Evolutionary conservation across 2,113 vertebrate species (phyloP), one percentile per base, ranked within the genome.

Genomic region (Nothoprocta pentlandii): DNA sequence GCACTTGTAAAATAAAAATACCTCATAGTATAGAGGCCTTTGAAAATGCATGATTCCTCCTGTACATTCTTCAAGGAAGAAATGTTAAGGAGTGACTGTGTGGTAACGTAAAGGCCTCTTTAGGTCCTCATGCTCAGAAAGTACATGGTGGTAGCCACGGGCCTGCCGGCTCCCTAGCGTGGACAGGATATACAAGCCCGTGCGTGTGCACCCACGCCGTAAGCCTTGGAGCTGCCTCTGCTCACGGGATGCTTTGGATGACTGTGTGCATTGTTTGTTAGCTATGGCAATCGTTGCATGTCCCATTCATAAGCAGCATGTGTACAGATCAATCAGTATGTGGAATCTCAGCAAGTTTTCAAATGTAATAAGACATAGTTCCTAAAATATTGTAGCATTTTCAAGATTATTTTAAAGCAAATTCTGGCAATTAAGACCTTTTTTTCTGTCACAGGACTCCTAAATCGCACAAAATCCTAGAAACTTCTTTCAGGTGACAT

Each of bases 401-500:
- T 97, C 84, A 77, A 79, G 91, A 63, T 95, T 94, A 91, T 59
- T 41, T 92, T 92, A 79, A 70, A 95, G 56, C 87, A 93, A 95
- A 94, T 97, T 89, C 64, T 96, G 87, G 92, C 89, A 97, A 95
- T 96, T 85, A 97, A 95, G 96, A 86, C 84, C 85, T 96, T 82
- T 97, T 95, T 81, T 95, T 97, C 88, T 94, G 93, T 95, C 87
- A 93, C 80, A 97, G 93, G 83, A 96, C 58, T 93, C 96, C 87
- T 89, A 97, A 96, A 93, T 97, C 71, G 81, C 88, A 73, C 83
- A 96, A 89, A 96, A 90, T 53, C 79, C 58, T 96, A 97, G 93
- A 96, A 96, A 96, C 91, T 96, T 34, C 93, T 95, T 95, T 97
- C 93, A 96, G 83, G 90, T 96, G 87, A 94, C 96, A 61, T 92